Conservation (phyloP, 1,140 invertebrate species). For the Steinernema khuongi region DNA sequence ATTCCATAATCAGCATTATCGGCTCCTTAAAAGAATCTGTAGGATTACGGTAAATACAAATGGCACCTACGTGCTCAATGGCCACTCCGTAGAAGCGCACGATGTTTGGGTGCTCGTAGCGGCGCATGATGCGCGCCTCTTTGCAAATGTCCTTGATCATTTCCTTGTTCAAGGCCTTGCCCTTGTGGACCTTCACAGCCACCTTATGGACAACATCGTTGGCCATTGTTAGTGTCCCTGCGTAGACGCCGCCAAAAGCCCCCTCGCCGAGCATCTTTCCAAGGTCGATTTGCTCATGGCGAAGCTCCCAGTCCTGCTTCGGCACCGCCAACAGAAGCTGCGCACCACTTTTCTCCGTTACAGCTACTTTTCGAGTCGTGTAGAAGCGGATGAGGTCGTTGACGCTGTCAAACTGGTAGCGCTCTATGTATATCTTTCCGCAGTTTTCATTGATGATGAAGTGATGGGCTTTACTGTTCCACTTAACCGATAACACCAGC, state of each 20-base stretch:
- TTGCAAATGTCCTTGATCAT: slow-evolving; percentile 92
- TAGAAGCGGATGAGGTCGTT: slow-evolving; percentile 83
- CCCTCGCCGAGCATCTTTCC: slow-evolving; percentile 93
- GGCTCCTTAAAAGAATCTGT: slow-evolving; percentile 70
- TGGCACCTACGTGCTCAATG: slow-evolving; percentile 73
- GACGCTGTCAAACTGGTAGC: slow-evolving; percentile 82
- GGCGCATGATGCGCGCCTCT: slow-evolving; percentile 88
- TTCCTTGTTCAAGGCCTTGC: slow-evolving; percentile 82
- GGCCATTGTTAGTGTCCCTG: slow-evolving; percentile 75
- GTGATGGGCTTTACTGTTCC: slow-evolving; percentile 82
- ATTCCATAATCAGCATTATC: slow-evolving; percentile 98
- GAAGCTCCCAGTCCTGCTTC: slow-evolving; percentile 88
- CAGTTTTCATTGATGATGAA: slow-evolving; percentile 77
- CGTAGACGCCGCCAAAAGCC: slow-evolving; percentile 94
- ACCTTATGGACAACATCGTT: slow-evolving; percentile 69
- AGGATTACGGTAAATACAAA: neutral
- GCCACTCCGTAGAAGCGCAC: slow-evolving; percentile 91
- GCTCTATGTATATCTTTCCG: slow-evolving; percentile 85
- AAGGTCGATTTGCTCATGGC: slow-evolving; percentile 87
- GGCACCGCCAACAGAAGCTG: slow-evolving; percentile 78
- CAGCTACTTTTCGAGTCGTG: slow-evolving; percentile 73
- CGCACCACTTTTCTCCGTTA: slow-evolving; percentile 83
- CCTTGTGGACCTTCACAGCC: slow-evolving; percentile 87
- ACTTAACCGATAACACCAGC: slow-evolving; percentile 80
- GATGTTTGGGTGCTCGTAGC: slow-evolving; percentile 94